Conservation (phyloP, 2,888 invertebrate species). For the Colletes collaris region DNA sequence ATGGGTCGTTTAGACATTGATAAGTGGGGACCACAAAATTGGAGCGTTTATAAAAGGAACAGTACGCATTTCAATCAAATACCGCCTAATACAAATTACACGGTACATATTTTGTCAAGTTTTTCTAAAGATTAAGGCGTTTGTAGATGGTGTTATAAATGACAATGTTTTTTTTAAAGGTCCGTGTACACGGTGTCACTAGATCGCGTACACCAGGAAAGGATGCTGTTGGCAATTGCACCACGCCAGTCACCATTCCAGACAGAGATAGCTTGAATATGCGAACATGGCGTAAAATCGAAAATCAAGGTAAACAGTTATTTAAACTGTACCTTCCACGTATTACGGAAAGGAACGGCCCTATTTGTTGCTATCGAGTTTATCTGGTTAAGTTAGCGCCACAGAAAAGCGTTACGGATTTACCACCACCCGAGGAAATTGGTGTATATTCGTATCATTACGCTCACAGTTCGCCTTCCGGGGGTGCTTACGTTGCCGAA, state of each 20-base stretch:
- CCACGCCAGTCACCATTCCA: constrained; percentile 89
- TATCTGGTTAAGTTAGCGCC: constrained; percentile 89
- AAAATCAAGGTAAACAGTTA: constrained; percentile 87
- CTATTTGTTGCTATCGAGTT: constrained; percentile 93
- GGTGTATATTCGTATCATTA: constrained; percentile 89
- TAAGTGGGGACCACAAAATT: constrained; percentile 86
- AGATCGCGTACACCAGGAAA: constrained; percentile 90
- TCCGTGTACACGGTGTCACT: constrained; percentile 89
- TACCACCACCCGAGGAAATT: constrained; percentile 89
- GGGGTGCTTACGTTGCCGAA: constrained; percentile 93
- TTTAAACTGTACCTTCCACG: constrained; percentile 90
- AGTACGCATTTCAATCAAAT: constrained; percentile 87
- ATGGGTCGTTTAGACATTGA: constrained; percentile 83
- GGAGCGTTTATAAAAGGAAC: constrained; percentile 83
- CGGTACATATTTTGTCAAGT: constrained; percentile 83
- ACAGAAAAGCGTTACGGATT: constrained; percentile 86
- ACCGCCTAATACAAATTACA: constrained; percentile 93
- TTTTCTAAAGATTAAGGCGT: no score
- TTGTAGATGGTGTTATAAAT: constrained; percentile 3
- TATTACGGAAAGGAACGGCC: constrained; percentile 93
- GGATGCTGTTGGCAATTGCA: constrained; percentile 86
- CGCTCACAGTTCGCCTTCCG: constrained; percentile 87
- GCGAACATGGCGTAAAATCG: constrained; percentile 86
- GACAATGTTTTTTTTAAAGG: constrained; percentile 62
- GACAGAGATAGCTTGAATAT: constrained; percentile 86